phyloP scores from a whole-genome alignment of 92 coral and sea anemone genomes.

The Scolanthus callimorphus region DNA sequence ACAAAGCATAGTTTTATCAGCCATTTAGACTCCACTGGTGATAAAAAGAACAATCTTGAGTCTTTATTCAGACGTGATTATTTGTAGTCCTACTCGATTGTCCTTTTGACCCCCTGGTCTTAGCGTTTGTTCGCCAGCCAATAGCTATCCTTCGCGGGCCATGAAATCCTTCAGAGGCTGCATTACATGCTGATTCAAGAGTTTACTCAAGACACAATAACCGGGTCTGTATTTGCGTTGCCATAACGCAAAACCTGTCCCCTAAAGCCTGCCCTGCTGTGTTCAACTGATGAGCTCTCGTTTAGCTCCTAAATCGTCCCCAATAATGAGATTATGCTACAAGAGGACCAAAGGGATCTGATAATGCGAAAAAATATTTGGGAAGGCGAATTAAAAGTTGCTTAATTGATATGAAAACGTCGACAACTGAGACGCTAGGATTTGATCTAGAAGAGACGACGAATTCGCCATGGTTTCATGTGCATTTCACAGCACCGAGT shows the following conservation, averaged over 20 bases:
- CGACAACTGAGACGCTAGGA: no score
- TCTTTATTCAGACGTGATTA: conserved; percentile 1
- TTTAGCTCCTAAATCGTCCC: neutral
- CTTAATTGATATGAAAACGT: no score
- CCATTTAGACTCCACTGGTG: no score
- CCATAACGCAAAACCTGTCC: conserved; percentile 1
- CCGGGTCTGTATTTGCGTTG: conserved; percentile 1
- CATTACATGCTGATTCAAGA: neutral
- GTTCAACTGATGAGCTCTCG: neutral
- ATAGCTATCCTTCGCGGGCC: neutral
- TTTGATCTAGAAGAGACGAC: conserved; percentile 16
- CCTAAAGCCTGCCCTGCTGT: no score
- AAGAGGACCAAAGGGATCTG: no score
- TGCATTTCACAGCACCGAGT: conserved; percentile 30
- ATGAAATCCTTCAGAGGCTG: neutral
- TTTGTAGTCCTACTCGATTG: conserved; percentile 10
- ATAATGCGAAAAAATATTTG: no score
- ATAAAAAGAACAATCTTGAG: no score
- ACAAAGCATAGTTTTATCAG: no score
- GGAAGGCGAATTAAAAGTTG: no score
- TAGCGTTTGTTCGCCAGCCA: conserved; percentile 10
- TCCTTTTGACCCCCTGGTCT: conserved; percentile 29
- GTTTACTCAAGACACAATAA: neutral
- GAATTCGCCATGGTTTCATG: conserved; percentile 34
- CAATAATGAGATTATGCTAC: no score